Percentiles rank a stretch among this genome's conserved stretches.
Evolutionary conservation across 2,888 invertebrate species (phyloP).

Genomic region (Pedicia rivosa): DNA sequence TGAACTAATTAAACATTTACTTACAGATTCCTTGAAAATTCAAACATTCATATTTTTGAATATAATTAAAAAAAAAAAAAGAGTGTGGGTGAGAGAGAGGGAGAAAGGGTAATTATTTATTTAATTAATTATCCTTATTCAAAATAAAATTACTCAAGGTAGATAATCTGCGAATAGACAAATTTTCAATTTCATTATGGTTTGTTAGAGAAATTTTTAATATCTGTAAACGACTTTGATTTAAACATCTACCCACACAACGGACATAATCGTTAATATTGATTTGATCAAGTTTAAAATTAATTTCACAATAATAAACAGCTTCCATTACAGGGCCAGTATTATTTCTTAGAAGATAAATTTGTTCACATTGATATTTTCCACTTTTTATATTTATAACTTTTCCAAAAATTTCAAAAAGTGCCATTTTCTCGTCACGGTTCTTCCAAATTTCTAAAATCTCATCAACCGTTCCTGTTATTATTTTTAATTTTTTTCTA

Average conservation of each 20-base stretch:
- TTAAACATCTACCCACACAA: slow-evolving; percentile 20
- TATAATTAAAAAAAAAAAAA: too few species aligned
- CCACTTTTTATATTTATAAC: slow-evolving; percentile 20
- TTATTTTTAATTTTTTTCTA: slow-evolving; percentile 15
- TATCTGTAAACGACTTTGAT: slow-evolving; percentile 20
- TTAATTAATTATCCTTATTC: too few species aligned
- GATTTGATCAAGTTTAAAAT: too few species aligned
- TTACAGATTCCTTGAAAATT: too few species aligned
- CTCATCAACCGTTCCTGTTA: slow-evolving; percentile 22
- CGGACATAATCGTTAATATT: slow-evolving; percentile 18
- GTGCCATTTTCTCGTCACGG: slow-evolving; percentile 12
- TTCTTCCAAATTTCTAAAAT: slow-evolving; percentile 19
- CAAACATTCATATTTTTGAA: too few species aligned
- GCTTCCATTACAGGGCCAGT: slow-evolving; percentile 24
- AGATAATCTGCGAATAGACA: slow-evolving; percentile 21
- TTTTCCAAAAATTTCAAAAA: slow-evolving; percentile 24
- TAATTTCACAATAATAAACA: slow-evolving; percentile 21
- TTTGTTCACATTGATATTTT: slow-evolving; percentile 18
- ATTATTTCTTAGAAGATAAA: slow-evolving; percentile 19
- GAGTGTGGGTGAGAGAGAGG: too few species aligned
- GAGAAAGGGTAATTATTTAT: too few species aligned
- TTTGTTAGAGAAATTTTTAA: slow-evolving; percentile 17
- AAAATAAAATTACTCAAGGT: slow-evolving; percentile 22
- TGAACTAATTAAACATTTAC: too few species aligned
- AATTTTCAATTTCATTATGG: slow-evolving; percentile 9